Conservation (phyloP, 2,797 vertebrate genomes). For the Aldrovandia affinis region DNA sequence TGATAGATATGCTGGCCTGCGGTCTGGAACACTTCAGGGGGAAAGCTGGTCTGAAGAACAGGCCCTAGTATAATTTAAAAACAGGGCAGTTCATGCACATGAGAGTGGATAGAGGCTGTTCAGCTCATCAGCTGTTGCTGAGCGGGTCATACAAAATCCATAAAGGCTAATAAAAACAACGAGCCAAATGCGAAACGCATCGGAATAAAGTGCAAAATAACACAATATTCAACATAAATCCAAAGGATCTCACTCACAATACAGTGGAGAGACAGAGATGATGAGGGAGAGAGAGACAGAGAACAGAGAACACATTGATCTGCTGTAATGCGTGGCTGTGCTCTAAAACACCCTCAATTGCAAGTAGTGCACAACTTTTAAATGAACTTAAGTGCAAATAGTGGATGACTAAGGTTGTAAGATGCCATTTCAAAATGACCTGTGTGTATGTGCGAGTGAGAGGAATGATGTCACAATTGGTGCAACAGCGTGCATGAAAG, state of each 20-base stretch:
- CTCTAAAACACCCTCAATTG: background rate
- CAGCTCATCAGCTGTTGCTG: background rate
- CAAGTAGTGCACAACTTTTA: background rate
- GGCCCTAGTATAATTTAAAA: background rate
- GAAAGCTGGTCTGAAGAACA: background rate
- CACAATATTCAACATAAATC: background rate
- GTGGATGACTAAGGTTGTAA: conserved; percentile 9
- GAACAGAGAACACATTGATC: background rate
- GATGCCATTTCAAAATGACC: background rate
- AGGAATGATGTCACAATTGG: background rate
- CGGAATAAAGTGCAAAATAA: background rate
- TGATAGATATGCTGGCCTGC: background rate
- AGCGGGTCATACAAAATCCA: background rate
- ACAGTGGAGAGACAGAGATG: background rate
- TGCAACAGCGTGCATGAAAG: background rate
- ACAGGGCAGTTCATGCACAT: background rate
- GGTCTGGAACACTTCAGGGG: background rate
- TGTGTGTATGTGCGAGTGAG: background rate
- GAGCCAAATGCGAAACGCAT: background rate
- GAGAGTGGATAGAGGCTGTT: background rate
- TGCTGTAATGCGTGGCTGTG: background rate
- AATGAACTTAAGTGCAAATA: conserved; percentile 9
- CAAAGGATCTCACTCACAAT: background rate
- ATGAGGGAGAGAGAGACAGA: background rate
- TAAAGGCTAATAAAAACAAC: background rate